phyloP scores from a whole-genome alignment of 2,888 invertebrate genomes.

The Drosophila histrio region DNA sequence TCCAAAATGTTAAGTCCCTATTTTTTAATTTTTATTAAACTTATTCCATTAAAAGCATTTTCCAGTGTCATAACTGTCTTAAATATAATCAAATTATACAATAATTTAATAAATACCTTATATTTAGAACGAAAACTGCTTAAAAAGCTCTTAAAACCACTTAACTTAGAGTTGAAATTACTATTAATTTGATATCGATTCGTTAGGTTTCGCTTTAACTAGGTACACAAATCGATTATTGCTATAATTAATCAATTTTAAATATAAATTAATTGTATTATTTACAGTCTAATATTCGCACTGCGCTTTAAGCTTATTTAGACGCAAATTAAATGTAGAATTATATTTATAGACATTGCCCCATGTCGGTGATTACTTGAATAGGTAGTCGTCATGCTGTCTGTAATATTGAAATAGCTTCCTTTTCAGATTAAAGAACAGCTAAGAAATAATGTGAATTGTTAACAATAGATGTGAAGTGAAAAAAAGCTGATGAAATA shows the following conservation, averaged over 20 bases:
- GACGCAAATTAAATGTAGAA: conserved; percentile 1
- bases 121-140: too few species aligned
- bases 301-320: not conserved
- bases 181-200: not conserved
- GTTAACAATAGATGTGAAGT: conserved; percentile 20
- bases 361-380: not conserved
- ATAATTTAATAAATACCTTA: too few species aligned
- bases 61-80: too few species aligned
- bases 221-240: not conserved
- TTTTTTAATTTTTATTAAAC: too few species aligned
- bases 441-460: conserved; percentile 26
- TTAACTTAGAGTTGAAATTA: too few species aligned
- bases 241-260: not conserved
- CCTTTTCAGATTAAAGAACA: conserved; percentile 6
- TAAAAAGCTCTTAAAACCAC: too few species aligned
- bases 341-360: conserved; percentile 9
- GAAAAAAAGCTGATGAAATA: conserved; percentile 53
- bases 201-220: not conserved
- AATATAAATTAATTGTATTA: not conserved
- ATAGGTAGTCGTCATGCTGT: conserved; percentile 16
- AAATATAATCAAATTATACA: too few species aligned
- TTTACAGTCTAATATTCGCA: not conserved
- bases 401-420: conserved; percentile 12
- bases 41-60: too few species aligned
- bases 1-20: too few species aligned